These are phyloP conservation scores for Daktulosphaira vitifoliae DNA, from an alignment of 1,140 invertebrate species.

Conservation along the genomic window DNA sequence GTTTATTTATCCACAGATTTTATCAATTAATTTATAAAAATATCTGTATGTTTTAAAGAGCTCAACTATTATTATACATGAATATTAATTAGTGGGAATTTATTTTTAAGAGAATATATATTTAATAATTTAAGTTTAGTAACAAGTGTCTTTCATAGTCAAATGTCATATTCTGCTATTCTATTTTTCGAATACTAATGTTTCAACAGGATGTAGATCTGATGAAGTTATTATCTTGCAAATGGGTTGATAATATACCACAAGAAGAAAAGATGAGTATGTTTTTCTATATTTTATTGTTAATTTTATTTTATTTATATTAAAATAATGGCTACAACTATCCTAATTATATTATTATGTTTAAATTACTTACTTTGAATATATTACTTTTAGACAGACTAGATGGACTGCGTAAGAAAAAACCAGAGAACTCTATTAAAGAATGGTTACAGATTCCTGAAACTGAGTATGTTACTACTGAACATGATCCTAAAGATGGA, in stretches of 20 bases:
- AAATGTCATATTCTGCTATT: conserved; percentile 8
- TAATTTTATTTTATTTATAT: no score
- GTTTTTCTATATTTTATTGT: conserved; percentile 13
- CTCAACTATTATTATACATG: no score
- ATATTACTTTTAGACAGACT: conserved; percentile 63
- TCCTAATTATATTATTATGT: no score
- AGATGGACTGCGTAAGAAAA: conserved; percentile 62
- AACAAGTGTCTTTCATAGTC: conserved; percentile 22
- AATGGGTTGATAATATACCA: conserved; percentile 26
- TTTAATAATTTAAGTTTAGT: conserved; percentile 27
- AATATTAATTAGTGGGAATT: no score
- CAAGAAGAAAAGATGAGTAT: conserved; percentile 29
- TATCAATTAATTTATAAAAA: no score
- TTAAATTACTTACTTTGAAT: no score
- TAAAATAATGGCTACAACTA: no score
- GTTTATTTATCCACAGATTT: no score
- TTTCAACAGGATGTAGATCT: conserved; percentile 25
- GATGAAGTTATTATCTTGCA: conserved; percentile 27
- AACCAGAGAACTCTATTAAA: conserved; percentile 63
- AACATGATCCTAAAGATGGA: conserved; percentile 12
- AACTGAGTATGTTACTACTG: conserved; percentile 49
- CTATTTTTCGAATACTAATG: conserved; percentile 31
- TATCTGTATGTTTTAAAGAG: no score
- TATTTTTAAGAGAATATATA: no score
- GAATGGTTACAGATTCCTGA: conserved; percentile 83